Conservation (phyloP, 2,797 vertebrate species). For the Coregonus ussuriensis region DNA sequence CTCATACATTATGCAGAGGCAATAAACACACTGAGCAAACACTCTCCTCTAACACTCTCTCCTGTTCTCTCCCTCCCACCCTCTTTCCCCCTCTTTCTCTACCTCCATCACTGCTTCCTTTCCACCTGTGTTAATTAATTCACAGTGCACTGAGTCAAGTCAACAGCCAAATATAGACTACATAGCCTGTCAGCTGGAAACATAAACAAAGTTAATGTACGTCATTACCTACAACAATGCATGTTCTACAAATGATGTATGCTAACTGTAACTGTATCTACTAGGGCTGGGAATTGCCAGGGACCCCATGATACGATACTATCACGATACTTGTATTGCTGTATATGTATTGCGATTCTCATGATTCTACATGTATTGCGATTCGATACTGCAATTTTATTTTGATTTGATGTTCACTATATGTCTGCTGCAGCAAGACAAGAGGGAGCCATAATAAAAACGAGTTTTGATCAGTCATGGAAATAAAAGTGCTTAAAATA, state of each 20-base stretch:
- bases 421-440: neutral
- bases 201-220: conserved; percentile 44
- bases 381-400: no score
- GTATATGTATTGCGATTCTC: no score
- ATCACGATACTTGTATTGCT: no score
- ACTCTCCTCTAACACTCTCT: conserved; percentile 75
- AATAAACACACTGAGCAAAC: conserved; percentile 92
- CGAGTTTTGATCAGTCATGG: no score
- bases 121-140: conserved; percentile 67
- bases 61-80: conserved; percentile 59
- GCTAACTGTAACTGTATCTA: conserved; percentile 1
- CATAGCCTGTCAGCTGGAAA: conserved; percentile 60
- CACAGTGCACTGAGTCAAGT: conserved; percentile 63
- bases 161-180: conserved; percentile 54
- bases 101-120: conserved; percentile 23
- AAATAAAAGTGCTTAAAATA: no score
- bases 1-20: conserved; percentile 96
- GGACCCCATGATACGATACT: no score
- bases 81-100: conserved; percentile 40
- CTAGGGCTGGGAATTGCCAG: neutral
- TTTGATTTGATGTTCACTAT: conserved; percentile 18
- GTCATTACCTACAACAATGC: conserved; percentile 31
- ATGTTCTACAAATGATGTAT: neutral
- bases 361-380: no score
- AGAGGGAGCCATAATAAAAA: no score